These are phyloP conservation scores for Neoniphon sammara DNA, from an alignment of 2,797 vertebrate species.

Conservation along the genomic window DNA sequence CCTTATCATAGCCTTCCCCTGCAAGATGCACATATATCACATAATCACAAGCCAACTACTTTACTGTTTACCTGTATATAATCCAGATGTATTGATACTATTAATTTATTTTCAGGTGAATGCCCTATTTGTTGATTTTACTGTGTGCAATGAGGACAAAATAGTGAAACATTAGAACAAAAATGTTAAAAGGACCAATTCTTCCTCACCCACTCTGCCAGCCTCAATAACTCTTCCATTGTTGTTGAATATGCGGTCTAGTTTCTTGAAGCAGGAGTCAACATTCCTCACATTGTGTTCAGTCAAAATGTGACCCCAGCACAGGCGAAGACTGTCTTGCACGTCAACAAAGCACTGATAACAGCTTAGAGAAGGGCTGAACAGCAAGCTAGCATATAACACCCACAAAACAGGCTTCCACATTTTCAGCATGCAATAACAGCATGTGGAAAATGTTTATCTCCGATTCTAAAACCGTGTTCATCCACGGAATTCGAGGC, in stretches of 20 bases:
- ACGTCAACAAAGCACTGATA: conserved; percentile 74
- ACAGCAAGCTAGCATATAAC: conserved; percentile 49
- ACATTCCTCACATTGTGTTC: conserved; percentile 60
- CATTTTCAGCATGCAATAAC: conserved; percentile 50
- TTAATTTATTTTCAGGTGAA: not conserved
- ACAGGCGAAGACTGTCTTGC: conserved; percentile 59
- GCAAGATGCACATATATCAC: conserved; percentile 35
- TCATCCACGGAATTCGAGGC: conserved; percentile 42
- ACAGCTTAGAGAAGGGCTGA: conserved; percentile 65
- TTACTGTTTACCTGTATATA: not conserved
- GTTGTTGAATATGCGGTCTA: conserved; percentile 75
- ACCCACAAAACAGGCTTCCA: conserved; percentile 49
- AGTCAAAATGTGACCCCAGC: conserved; percentile 67
- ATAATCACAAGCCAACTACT: not conserved
- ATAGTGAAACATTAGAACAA: not conserved
- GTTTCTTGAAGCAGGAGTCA: conserved; percentile 69
- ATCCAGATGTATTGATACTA: too few species aligned
- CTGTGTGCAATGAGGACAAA: not conserved
- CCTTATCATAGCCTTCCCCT: conserved; percentile 76
- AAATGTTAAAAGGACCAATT: not conserved
- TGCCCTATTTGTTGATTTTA: not conserved
- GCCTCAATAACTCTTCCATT: conserved; percentile 67
- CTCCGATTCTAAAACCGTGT: not conserved
- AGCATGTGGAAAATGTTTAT: not conserved
- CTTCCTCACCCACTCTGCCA: conserved; percentile 77